Conservation (phyloP, 2,888 invertebrate genomes). For the Pantelozetes paolii region DNA sequence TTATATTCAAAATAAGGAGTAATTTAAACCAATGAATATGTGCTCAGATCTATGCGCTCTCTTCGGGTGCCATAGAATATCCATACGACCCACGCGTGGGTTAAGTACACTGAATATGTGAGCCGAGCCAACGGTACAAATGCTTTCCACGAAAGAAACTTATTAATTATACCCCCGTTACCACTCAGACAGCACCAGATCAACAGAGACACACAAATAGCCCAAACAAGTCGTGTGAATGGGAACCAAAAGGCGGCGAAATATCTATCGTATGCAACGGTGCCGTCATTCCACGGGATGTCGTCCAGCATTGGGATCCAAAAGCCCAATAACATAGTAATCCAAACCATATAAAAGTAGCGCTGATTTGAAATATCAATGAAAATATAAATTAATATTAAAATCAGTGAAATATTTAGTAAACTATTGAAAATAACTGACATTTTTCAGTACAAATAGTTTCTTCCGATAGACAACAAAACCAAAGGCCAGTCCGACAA, state of each 20-base stretch:
- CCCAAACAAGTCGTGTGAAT: neutral
- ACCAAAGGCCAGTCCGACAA: slow-evolving; percentile 31
- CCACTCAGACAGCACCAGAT: slow-evolving; percentile 17
- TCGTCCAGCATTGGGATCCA: neutral
- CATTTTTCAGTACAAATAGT: neutral
- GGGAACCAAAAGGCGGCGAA: neutral
- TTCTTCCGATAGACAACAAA: neutral
- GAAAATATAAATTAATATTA: neutral
- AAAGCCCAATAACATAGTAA: neutral
- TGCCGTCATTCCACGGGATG: neutral
- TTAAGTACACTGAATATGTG: slow-evolving; percentile 43
- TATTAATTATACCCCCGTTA: slow-evolving; percentile 41
- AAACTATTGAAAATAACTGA: neutral
- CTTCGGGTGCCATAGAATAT: slow-evolving; percentile 29
- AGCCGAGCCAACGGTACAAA: slow-evolving; percentile 42
- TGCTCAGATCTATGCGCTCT: slow-evolving; percentile 19
- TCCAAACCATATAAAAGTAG: neutral
- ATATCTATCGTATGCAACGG: neutral
- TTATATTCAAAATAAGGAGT: neutral
- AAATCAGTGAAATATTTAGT: neutral
- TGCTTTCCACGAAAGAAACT: slow-evolving; percentile 39
- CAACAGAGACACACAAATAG: neutral
- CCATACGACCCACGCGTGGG: slow-evolving; percentile 42
- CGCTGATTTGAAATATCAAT: neutral
- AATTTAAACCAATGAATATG: neutral